Evolutionary conservation across 53 echinoderm and acorn worm genomes (phyloP).

Genomic region (Hippasteria phrygiana): DNA sequence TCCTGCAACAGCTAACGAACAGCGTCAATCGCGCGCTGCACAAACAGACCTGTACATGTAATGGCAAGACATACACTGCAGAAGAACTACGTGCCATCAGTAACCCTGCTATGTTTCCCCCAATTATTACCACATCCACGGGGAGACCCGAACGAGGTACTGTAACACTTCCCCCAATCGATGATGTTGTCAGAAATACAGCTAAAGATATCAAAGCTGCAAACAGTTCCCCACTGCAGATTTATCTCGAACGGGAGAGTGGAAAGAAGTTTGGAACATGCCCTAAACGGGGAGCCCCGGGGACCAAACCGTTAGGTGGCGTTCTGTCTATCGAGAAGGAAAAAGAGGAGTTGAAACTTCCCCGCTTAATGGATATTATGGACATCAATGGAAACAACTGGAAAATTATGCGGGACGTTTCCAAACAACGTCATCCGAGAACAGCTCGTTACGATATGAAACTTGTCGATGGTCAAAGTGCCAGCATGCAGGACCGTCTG

Average conservation of each 20-base stretch:
- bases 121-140: neutral
- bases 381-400: conserved; percentile 88
- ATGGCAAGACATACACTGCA: conserved; percentile 76
- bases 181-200: conserved; percentile 1
- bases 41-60: conserved; percentile 82
- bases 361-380: conserved; percentile 86
- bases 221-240: conserved; percentile 58
- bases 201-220: neutral
- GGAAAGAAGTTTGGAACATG: neutral
- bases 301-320: neutral
- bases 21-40: conserved; percentile 89
- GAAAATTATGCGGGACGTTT: conserved; percentile 83
- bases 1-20: conserved; percentile 90
- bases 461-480: conserved; percentile 40
- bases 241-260: conserved; percentile 53
- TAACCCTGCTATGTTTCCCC: conserved; percentile 80
- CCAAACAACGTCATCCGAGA: conserved; percentile 22
- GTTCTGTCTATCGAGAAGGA: conserved; percentile 7
- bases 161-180: conserved; percentile 49
- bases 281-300: neutral
- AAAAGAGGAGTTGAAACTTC: conserved; percentile 76
- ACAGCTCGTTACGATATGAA: conserved; percentile 50
- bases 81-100: conserved; percentile 80
- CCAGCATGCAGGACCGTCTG: conserved; percentile 36
- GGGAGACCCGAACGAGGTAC: neutral